phyloP scores from a whole-genome alignment of 2,888 invertebrate species.

The Phengaris arion region DNA sequence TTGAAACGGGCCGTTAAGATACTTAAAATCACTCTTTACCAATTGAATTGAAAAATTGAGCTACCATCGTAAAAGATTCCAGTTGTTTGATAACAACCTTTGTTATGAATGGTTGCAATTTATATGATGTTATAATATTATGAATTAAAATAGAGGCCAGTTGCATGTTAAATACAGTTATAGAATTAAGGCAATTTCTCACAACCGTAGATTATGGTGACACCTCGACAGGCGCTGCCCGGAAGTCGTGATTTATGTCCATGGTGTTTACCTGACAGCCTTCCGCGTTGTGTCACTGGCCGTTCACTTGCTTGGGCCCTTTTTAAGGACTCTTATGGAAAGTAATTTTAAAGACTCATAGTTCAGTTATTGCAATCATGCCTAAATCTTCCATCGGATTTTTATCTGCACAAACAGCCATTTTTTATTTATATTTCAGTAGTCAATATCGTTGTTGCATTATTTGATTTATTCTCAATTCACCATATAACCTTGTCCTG shows the following conservation, averaged over 20 bases:
- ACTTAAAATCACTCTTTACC: too few relatives aligned
- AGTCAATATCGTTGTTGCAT: too few relatives aligned
- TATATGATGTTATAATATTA: too few relatives aligned
- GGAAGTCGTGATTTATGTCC: slow-evolving; percentile 24
- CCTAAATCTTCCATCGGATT: too few relatives aligned
- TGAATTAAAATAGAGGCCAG: neutral
- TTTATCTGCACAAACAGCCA: too few relatives aligned
- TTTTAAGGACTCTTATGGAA: neutral
- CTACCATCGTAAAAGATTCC: neutral
- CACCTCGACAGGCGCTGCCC: slow-evolving; percentile 14
- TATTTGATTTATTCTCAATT: too few relatives aligned
- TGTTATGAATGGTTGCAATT: too few relatives aligned
- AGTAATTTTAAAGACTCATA: neutral
- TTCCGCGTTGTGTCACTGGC: slow-evolving; percentile 24
- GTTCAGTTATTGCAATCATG: too few relatives aligned
- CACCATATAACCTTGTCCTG: too few relatives aligned
- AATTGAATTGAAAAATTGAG: too few relatives aligned
- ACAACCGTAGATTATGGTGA: slow-evolving; percentile 5
- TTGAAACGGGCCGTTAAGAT: too few relatives aligned
- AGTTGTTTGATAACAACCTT: neutral
- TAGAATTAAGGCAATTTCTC: slow-evolving; percentile 10
- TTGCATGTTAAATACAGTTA: slow-evolving; percentile 5
- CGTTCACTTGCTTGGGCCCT: neutral
- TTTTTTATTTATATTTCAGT: too few relatives aligned
- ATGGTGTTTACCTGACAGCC: slow-evolving; percentile 13